phyloP scores from a whole-genome alignment of 2,113 vertebrate species.

The Bos taurus region ARS-UCD2.0 NC_037334.1:97687501-97688000 shows the following conservation, averaged over 20 bases:
- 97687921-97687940: neutral
- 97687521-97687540: neutral
- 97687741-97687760: neutral
- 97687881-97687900: neutral
- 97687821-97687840: neutral
- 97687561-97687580: neutral
- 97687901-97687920: neutral
- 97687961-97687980: neutral
- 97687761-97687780: neutral
- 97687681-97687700: neutral
- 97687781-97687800: neutral
- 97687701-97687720: neutral
- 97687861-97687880: neutral
- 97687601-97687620: neutral
- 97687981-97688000: neutral
- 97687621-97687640: neutral
- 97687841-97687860: neutral
- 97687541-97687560: neutral
- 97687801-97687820: neutral
- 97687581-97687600: accelerated
- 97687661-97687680: neutral
- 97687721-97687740: neutral
- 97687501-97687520: neutral
- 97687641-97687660: neutral
- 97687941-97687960: neutral